phyloP scores from a whole-genome alignment of 1,140 invertebrate species.

The Dreissena polymorpha region DNA sequence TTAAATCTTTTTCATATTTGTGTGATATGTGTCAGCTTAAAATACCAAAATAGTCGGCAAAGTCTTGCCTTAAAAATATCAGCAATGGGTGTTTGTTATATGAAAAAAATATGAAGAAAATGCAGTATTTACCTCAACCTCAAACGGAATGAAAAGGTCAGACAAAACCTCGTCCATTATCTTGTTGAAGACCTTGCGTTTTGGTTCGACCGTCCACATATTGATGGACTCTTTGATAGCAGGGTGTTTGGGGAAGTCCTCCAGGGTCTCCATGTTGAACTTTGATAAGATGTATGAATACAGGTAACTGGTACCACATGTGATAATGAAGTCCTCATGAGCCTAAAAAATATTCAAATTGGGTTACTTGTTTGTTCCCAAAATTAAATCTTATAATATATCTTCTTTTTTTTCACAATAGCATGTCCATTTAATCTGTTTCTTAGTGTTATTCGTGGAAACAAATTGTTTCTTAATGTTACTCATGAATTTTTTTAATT shows the following conservation, averaged over 20 bases:
- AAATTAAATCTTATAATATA: neutral
- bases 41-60: too few relatives aligned
- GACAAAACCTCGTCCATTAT: slow-evolving; percentile 1
- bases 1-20: too few relatives aligned
- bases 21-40: too few relatives aligned
- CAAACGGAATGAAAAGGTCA: slow-evolving; percentile 5
- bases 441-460: too few relatives aligned
- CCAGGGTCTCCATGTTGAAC: slow-evolving; percentile 9
- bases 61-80: too few relatives aligned
- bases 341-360: neutral
- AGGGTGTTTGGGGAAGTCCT: neutral
- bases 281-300: slow-evolving; percentile 3
- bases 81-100: too few relatives aligned
- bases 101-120: too few relatives aligned
- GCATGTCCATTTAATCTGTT: too few relatives aligned
- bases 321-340: slow-evolving; percentile 18
- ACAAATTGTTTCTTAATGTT: too few relatives aligned
- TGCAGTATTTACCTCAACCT: neutral
- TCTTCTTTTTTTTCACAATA: neutral
- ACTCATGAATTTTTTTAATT: neutral
- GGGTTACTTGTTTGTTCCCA: neutral
- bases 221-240: neutral
- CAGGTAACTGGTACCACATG: slow-evolving; percentile 16
- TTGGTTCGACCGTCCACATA: neutral
- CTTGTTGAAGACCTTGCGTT: neutral